Conservation (phyloP, 2,113 vertebrate genomes). For the Neodontobutis hainanensis region DNA sequence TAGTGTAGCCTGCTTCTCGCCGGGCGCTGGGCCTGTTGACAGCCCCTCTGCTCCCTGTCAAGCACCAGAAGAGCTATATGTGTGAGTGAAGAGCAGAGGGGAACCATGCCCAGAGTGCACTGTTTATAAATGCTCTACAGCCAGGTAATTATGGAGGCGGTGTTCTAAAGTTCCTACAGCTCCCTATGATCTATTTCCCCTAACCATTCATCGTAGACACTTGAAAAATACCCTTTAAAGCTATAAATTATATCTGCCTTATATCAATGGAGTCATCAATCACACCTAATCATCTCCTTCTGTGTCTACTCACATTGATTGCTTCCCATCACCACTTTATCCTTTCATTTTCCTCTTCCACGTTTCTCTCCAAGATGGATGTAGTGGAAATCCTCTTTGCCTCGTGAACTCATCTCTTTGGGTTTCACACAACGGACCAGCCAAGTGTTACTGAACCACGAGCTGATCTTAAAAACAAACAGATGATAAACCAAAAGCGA, state of each 20-base stretch:
- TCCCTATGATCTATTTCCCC: constrained; percentile 20
- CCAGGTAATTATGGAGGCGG: constrained; percentile 32
- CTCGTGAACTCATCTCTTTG: constrained; percentile 29
- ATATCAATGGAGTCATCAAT: constrained; percentile 50
- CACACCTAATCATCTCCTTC: constrained; percentile 44
- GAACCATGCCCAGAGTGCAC: constrained; percentile 50
- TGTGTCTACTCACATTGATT: constrained; percentile 40
- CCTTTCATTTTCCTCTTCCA: constrained; percentile 11
- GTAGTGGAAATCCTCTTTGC: constrained; percentile 8
- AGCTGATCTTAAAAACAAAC: constrained; percentile 60
- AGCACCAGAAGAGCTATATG: constrained; percentile 63
- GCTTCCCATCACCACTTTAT: constrained; percentile 41
- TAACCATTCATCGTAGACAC: constrained; percentile 41
- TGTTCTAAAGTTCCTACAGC: constrained; percentile 8
- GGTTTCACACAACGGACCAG: constrained; percentile 34
- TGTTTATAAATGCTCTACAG: constrained; percentile 41
- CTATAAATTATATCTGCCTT: constrained; percentile 36
- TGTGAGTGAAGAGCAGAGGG: constrained; percentile 67
- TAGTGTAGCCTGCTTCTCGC: constrained; percentile 48
- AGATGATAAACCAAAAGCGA: constrained; percentile 47
- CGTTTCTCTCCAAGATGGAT: constrained; percentile 37
- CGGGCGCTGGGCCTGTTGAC: constrained; percentile 65
- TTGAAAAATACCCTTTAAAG: constrained; percentile 42
- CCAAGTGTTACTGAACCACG: constrained; percentile 41
- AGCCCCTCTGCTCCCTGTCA: constrained; percentile 73